Conservation (phyloP, 2,797 vertebrate species). For the Carcharodon carcharias region DNA sequence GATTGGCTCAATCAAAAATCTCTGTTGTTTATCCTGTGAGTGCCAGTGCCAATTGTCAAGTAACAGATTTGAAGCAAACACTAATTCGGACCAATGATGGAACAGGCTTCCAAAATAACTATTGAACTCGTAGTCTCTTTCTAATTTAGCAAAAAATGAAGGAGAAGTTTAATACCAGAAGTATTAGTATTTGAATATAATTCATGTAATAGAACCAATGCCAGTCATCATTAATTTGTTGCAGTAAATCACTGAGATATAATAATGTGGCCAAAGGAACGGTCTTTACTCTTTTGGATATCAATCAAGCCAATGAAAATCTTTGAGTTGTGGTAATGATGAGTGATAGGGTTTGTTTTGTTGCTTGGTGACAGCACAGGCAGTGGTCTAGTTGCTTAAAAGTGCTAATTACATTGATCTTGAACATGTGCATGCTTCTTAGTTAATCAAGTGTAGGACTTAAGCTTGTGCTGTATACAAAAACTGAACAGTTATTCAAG, state of each 20-base stretch:
- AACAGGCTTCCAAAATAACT: neutral
- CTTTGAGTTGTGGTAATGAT: neutral
- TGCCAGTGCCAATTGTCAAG: neutral
- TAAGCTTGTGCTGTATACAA: neutral
- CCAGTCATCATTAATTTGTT: neutral
- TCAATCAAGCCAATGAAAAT: neutral
- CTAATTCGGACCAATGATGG: neutral
- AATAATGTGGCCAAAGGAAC: neutral
- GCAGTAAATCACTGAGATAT: neutral
- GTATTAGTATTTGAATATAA: neutral
- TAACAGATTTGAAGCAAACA: neutral
- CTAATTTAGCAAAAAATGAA: neutral
- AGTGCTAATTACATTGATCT: neutral
- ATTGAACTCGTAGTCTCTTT: neutral
- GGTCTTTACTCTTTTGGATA: neutral
- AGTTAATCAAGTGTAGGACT: neutral
- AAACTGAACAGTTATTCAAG: neutral
- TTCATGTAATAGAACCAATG: neutral
- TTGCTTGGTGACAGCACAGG: neutral
- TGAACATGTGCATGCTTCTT: neutral
- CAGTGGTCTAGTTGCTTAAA: neutral
- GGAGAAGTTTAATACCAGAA: neutral
- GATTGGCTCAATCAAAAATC: neutral
- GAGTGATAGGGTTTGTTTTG: neutral
- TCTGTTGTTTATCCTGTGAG: neutral